These are phyloP conservation scores for Halichondria panicea DNA, from an alignment of 37 sponge, comb jelly and placozoan species.

Conservation along the genomic window DNA sequence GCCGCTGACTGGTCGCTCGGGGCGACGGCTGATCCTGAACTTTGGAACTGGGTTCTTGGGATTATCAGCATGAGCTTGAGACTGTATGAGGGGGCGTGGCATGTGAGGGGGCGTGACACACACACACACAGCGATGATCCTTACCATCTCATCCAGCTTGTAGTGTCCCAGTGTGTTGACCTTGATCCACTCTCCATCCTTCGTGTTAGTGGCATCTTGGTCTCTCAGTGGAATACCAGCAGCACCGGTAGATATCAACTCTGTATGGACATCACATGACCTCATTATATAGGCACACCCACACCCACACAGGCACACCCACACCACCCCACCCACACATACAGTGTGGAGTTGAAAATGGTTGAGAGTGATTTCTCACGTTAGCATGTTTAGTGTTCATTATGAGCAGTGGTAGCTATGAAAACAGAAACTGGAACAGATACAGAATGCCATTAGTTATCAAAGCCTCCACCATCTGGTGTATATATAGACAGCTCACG, in stretches of 20 bases:
- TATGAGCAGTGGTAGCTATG: no score
- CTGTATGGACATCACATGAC: no score
- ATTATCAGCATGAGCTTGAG: slow-evolving; percentile 30
- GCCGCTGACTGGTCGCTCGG: slow-evolving; percentile 30
- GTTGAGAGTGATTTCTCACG: no score
- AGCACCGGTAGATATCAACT: slow-evolving; percentile 26
- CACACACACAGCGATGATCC: neutral
- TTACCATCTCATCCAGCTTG: slow-evolving; percentile 78
- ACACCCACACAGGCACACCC: no score
- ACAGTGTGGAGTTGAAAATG: no score
- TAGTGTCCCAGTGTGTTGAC: slow-evolving; percentile 96
- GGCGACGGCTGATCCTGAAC: slow-evolving; percentile 38
- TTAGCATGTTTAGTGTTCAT: no score
- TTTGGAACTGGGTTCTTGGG: slow-evolving; percentile 51
- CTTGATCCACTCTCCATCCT: slow-evolving; percentile 75
- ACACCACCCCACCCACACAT: no score
- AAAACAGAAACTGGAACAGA: no score
- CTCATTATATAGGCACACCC: no score
- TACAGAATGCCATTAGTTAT: no score
- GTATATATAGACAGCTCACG: no score
- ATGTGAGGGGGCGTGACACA: neutral
- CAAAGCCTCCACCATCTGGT: no score
- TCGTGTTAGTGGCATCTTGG: slow-evolving; percentile 77
- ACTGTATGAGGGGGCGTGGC: slow-evolving; percentile 12
- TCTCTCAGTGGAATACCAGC: slow-evolving; percentile 63